Evolutionary conservation across 2,113 vertebrate genomes (phyloP).

Genomic region (Gulo gulo): DNA sequence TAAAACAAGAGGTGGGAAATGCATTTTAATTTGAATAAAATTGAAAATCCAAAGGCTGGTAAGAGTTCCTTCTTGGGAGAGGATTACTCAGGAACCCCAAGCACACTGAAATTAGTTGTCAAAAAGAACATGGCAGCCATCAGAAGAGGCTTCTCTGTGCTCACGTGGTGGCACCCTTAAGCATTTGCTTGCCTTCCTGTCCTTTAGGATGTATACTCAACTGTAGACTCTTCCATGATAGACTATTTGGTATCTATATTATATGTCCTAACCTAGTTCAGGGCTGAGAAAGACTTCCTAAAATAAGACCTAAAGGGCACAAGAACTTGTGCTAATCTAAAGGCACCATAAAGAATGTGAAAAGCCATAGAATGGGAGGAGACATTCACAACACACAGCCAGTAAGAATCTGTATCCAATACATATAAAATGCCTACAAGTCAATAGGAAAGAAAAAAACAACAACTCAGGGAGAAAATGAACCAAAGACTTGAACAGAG

Average conservation of each 20-base stretch:
- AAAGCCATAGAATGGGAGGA: not conserved
- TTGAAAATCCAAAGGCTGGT: not conserved
- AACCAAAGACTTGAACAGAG: not conserved
- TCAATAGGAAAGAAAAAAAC: not conserved
- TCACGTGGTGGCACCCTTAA: not conserved
- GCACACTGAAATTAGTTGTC: not conserved
- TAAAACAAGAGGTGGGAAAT: not conserved
- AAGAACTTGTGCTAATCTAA: not conserved
- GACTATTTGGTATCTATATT: slow-evolving; percentile 20
- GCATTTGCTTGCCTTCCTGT: not conserved
- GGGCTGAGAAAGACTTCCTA: not conserved
- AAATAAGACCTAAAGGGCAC: not conserved
- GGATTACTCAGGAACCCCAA: not conserved
- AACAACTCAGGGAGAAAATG: not conserved
- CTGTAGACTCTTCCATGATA: not conserved
- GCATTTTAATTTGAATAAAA: not conserved
- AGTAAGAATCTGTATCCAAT: not conserved
- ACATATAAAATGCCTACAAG: not conserved
- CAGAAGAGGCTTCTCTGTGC: not conserved
- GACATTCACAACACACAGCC: not conserved
- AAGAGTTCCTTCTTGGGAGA: not conserved
- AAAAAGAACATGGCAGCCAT: not conserved
- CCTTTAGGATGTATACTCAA: not conserved
- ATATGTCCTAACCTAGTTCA: not conserved
- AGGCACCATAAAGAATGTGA: not conserved